Evolutionary conservation across 2,888 invertebrate genomes (phyloP).

Genomic region (Drosophila dives): DNA sequence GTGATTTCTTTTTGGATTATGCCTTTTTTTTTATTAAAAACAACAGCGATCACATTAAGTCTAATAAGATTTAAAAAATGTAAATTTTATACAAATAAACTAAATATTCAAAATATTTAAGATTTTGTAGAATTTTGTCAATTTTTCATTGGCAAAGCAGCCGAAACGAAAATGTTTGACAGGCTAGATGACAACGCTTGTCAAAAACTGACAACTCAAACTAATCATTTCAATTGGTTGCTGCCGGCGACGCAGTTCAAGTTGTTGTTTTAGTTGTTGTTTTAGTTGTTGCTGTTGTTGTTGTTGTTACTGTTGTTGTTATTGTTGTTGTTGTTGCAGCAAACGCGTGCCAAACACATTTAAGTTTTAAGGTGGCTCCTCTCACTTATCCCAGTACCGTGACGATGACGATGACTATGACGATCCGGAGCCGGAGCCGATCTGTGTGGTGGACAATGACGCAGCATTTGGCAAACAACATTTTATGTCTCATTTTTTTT

Average conservation of each 20-base stretch:
- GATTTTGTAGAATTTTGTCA: constrained; percentile 56
- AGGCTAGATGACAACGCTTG: constrained; percentile 83
- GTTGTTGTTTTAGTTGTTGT: constrained; percentile 1
- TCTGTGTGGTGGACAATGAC: constrained; percentile 34
- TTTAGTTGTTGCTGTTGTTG: too few relatives aligned
- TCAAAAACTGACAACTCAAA: constrained; percentile 83
- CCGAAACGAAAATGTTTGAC: constrained; percentile 79
- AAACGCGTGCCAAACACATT: constrained; percentile 72
- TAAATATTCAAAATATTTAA: constrained; percentile 40
- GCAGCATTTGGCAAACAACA: constrained; percentile 43
- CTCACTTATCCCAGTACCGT: constrained; percentile 41
- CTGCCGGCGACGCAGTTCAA: constrained; percentile 14
- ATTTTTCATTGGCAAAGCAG: constrained; percentile 59
- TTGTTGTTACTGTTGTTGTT: constrained; percentile 5
- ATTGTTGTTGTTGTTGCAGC: constrained; percentile 21
- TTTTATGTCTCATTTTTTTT: constrained; percentile 10
- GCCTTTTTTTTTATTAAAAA: not conserved
- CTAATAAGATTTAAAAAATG: not conserved
- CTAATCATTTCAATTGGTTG: constrained; percentile 79
- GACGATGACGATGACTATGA: constrained; percentile 44
- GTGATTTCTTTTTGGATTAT: not conserved
- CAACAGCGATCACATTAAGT: not conserved
- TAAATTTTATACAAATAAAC: constrained; percentile 27
- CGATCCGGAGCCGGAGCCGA: constrained; percentile 26
- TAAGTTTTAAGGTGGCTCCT: constrained; percentile 34